Evolutionary conservation across 2,797 vertebrate genomes (phyloP).

Genomic region (Loriculus beryllinus): DNA sequence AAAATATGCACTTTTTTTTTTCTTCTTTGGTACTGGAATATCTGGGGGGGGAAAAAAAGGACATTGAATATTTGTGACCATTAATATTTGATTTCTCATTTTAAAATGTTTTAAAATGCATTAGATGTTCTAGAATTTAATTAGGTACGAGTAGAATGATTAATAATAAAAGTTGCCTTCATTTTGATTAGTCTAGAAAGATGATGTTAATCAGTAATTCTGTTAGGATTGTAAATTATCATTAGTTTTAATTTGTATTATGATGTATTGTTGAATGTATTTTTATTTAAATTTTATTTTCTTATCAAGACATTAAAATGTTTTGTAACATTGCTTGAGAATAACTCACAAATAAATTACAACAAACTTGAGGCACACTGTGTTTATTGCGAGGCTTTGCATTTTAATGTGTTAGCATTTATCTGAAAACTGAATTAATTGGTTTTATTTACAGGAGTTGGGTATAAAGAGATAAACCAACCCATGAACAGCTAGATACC

Average conservation of each 20-base stretch:
- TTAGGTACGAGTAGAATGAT: slow-evolving; percentile 52
- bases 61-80: slow-evolving; percentile 11
- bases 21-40: slow-evolving; percentile 62
- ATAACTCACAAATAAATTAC: slow-evolving; percentile 75
- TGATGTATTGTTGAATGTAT: slow-evolving; percentile 77
- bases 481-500: no score
- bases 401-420: not conserved
- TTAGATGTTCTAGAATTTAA: slow-evolving; percentile 63
- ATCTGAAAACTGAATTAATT: not conserved
- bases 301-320: slow-evolving; percentile 78
- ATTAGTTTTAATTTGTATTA: slow-evolving; percentile 64
- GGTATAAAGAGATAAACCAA: not conserved
- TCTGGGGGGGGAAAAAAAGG: slow-evolving; percentile 4
- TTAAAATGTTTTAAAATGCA: slow-evolving; percentile 58
- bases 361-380: not conserved
- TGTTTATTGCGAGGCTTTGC: not conserved
- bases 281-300: slow-evolving; percentile 87
- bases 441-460: not conserved
- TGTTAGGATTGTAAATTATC: slow-evolving; percentile 73
- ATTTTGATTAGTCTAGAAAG: slow-evolving; percentile 67
- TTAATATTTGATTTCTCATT: slow-evolving; percentile 43
- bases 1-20: slow-evolving; percentile 71
- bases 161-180: slow-evolving; percentile 60
- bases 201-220: slow-evolving; percentile 61
- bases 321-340: slow-evolving; percentile 77